Conservation (phyloP, 1,140 invertebrate genomes). For the Scaptomyza hsui region DNA sequence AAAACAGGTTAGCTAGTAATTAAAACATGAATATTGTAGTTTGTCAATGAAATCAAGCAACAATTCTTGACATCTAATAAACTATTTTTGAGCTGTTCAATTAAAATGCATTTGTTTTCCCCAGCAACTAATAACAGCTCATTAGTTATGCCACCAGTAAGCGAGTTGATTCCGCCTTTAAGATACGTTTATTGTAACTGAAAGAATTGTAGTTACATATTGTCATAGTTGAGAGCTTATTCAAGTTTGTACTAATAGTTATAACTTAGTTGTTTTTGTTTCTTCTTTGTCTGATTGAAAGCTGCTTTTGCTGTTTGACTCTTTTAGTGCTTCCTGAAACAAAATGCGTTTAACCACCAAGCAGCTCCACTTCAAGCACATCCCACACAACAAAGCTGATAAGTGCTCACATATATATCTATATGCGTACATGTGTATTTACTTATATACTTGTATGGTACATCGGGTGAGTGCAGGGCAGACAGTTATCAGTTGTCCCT, state of each 20-base stretch:
- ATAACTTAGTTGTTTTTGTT: background rate
- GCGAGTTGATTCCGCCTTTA: background rate
- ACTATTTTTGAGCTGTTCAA: background rate
- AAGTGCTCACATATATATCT: constrained; percentile 22
- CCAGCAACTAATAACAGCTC: background rate
- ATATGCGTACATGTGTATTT: no score
- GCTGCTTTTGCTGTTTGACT: background rate
- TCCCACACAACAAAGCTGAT: constrained; percentile 24
- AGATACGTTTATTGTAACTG: background rate
- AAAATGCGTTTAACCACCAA: background rate
- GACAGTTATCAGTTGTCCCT: constrained; percentile 31
- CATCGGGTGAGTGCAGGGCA: background rate
- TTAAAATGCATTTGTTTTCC: constrained; percentile 1
- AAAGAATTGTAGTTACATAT: background rate
- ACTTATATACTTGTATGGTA: constrained; percentile 1
- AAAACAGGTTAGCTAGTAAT: background rate
- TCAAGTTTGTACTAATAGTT: background rate
- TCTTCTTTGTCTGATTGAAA: background rate
- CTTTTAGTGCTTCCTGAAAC: constrained; percentile 16
- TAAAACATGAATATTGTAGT: background rate
- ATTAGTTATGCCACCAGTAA: background rate
- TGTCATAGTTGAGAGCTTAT: background rate
- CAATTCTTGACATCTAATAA: background rate
- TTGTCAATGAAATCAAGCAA: no score
- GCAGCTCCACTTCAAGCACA: background rate